Conservation (phyloP, 2,888 invertebrate species). For the Synanthedon myopaeformis region DNA sequence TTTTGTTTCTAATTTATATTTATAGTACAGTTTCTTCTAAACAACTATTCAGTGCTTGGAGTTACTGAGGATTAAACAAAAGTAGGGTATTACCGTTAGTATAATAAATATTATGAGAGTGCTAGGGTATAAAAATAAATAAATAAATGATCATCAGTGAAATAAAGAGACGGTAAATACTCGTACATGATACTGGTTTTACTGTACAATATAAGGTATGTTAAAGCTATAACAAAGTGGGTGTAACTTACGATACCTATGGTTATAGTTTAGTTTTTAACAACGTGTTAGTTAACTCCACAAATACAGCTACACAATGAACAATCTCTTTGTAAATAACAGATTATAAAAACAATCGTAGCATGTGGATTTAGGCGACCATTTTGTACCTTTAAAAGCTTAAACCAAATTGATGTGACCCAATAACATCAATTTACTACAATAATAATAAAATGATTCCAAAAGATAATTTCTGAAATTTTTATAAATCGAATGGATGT, state of each 20-base stretch:
- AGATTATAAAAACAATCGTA: no score
- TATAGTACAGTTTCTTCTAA: slow-evolving; percentile 22
- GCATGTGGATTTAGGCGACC: no score
- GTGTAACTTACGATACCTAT: slow-evolving; percentile 66
- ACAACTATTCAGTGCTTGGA: slow-evolving; percentile 30
- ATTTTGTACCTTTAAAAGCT: no score
- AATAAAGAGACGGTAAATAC: slow-evolving; percentile 1
- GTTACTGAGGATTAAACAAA: slow-evolving; percentile 30
- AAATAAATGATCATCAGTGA: slow-evolving; percentile 7
- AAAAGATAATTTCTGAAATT: no score
- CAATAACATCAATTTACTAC: no score
- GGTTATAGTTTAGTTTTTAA: slow-evolving; percentile 48
- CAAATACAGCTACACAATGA: no score
- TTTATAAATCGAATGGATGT: no score
- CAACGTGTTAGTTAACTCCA: slow-evolving; percentile 30
- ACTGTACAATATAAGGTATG: slow-evolving; percentile 35
- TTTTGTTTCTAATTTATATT: not conserved
- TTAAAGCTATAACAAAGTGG: slow-evolving; percentile 38
- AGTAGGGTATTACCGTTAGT: slow-evolving; percentile 31
- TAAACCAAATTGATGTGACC: no score
- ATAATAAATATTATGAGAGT: slow-evolving; percentile 21
- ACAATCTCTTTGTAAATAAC: no score
- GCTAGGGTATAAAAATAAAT: slow-evolving; percentile 22
- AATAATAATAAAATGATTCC: no score
- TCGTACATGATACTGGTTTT: slow-evolving; percentile 18